A percentile compares a stretch with the other conserved stretches of the same genome.
phyloP scores from a whole-genome alignment of 2,113 vertebrate species.

The Petromus typicus region DNA sequence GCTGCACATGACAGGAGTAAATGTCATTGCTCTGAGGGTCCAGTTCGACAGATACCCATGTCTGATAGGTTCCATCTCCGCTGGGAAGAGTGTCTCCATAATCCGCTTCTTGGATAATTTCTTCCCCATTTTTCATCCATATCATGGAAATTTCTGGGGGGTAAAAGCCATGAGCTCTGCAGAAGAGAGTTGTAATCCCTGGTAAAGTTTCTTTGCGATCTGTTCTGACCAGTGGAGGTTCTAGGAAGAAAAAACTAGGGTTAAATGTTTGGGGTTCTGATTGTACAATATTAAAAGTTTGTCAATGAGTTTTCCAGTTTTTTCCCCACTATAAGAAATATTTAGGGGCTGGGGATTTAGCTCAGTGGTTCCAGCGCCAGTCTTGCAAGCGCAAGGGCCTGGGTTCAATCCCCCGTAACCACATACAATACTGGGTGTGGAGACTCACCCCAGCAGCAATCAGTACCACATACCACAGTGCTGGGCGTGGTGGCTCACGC shows the following conservation, averaged over 20 bases:
- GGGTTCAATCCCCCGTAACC: no score
- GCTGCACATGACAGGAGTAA: conserved; percentile 81
- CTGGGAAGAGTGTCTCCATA: conserved; percentile 66
- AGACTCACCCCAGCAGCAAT: no score
- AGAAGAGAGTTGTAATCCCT: conserved; percentile 63
- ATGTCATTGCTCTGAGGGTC: neutral
- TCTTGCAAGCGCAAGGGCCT: no score
- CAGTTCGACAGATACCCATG: conserved; percentile 71
- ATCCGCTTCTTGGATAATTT: conserved; percentile 58
- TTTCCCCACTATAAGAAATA: conserved; percentile 37
- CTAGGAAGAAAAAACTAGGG: conserved; percentile 44
- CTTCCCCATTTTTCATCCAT: conserved; percentile 78
- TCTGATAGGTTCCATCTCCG: conserved; percentile 83
- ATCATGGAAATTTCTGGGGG: conserved; percentile 74
- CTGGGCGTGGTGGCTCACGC: no score
- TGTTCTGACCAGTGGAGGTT: conserved; percentile 50
- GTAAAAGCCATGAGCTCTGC: conserved; percentile 77
- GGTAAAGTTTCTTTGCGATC: conserved; percentile 50
- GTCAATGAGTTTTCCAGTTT: neutral
- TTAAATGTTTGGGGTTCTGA: neutral
- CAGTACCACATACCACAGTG: no score
- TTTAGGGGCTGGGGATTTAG: neutral
- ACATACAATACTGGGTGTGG: no score
- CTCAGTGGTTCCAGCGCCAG: no score
- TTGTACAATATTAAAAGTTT: neutral